Base-by-base conservation (phyloP, 2,113 vertebrate species). In the Xyrauchen texanus region DNA sequence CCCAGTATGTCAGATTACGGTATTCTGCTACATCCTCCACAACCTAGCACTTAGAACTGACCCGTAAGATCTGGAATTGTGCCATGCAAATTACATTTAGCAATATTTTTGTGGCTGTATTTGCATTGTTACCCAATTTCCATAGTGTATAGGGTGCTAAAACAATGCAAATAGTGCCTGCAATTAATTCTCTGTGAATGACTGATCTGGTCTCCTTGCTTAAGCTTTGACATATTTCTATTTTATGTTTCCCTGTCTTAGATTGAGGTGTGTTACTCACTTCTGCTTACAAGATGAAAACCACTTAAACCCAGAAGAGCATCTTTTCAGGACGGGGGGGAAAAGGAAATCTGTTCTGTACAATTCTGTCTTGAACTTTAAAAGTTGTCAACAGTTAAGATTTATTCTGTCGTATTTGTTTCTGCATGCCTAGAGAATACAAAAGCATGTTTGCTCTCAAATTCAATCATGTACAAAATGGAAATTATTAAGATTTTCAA, bases 231-330 rank as follows among this genome's bases (percentile, higher is more conserved):
- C 16, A 42, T 51, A 51, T 75, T 34, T 75, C 16, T 42, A 7
- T 75, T 21, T 60, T 63, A 75, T 52, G 11, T 21, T 46, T 34
- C 21, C 21, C 21, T 21, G 46, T 63, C 57, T 51, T 13, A 74
- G 15, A 62, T 15, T 51, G 71, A 74, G 15, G 16, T 74, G 7
- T 62, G n/a, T 34, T 34, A 34, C 21, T 63, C 58, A 63, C 15
- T 52, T 52, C 58, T 63, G 60, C 57, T 75, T 58, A 21, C 47
- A 52, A 63, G 45, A 75, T 75, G 60, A 34, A 75, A 75, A 49
- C 58, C n/a, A 13, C 62, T 44, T 63, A 74, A 34, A 34, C 46
- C 69, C 55, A 8, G 16, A 72, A 72, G 53, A 60, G 44, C 53
- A 58, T 45, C 60, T 72, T 13, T 34, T 34, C 21, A 34, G 21